Conservation (phyloP, 2,113 vertebrate genomes). For the Castor canadensis region DNA sequence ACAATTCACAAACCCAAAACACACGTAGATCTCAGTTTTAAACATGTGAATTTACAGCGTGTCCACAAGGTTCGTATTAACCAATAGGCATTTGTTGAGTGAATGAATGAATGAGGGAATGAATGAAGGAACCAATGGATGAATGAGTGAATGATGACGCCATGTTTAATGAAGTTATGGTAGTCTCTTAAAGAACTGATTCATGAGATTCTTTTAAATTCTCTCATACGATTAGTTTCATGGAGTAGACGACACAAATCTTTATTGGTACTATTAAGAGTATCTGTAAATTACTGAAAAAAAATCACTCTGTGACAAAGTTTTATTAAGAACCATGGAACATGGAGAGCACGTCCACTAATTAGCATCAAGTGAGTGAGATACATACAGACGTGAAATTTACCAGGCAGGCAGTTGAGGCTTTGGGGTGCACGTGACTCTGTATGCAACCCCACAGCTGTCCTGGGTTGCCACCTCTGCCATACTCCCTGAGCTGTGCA, state of each 20-base stretch:
- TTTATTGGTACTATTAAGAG: not conserved
- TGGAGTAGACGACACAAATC: constrained; percentile 15
- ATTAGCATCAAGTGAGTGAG: not conserved
- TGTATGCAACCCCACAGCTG: not conserved
- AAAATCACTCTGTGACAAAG: constrained; percentile 27
- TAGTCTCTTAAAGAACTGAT: not conserved
- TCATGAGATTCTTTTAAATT: not conserved
- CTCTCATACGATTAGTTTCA: not conserved
- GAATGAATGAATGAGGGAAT: not conserved
- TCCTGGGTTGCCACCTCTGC: not conserved
- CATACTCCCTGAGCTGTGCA: not conserved
- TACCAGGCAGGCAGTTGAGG: not conserved
- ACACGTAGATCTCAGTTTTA: not conserved
- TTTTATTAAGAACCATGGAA: constrained; percentile 42
- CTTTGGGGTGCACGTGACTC: accelerated
- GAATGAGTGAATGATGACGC: not conserved
- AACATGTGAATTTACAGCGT: not conserved
- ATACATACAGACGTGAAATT: not conserved
- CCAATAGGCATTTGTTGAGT: not conserved
- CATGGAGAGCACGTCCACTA: constrained; percentile 12
- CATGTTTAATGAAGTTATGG: not conserved
- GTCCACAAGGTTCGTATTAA: no score
- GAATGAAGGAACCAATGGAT: not conserved
- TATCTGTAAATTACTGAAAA: constrained; percentile 58
- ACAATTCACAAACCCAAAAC: not conserved